Percentiles rank a stretch among this genome's conserved stretches.
Evolutionary conservation across 1,140 invertebrate genomes (phyloP).

Genomic region (Trissolcus basalis): DNA sequence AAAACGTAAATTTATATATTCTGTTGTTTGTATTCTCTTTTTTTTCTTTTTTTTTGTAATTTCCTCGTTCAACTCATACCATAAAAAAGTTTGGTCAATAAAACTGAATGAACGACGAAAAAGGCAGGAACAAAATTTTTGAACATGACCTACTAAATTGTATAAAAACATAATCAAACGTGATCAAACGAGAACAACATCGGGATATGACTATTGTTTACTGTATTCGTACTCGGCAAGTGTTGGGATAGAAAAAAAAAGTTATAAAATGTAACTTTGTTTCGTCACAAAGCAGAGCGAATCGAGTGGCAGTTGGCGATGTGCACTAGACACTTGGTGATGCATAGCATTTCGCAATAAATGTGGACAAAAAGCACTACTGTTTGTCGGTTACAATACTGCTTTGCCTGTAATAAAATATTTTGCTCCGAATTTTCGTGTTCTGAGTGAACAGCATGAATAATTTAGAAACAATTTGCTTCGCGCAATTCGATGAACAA

Average conservation of each 20-base stretch:
- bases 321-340: slow-evolving; percentile 45
- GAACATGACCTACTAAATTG: too few species aligned
- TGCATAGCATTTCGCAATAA: slow-evolving; percentile 54
- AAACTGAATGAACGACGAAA: too few species aligned
- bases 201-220: slow-evolving; percentile 32
- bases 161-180: too few species aligned
- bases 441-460: slow-evolving; percentile 45
- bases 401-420: slow-evolving; percentile 34
- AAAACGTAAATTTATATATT: too few species aligned
- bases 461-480: slow-evolving; percentile 34
- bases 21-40: too few species aligned
- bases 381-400: slow-evolving; percentile 50
- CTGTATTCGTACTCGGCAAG: slow-evolving; percentile 17
- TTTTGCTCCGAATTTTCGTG: slow-evolving; percentile 18
- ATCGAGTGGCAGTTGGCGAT: slow-evolving; percentile 47
- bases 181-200: slow-evolving; percentile 14
- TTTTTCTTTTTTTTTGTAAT: too few species aligned
- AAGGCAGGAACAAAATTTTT: too few species aligned
- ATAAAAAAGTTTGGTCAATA: too few species aligned
- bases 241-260: slow-evolving; percentile 4
- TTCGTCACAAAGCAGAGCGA: slow-evolving; percentile 24
- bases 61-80: too few species aligned
- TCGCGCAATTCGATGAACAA: slow-evolving; percentile 6
- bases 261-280: slow-evolving; percentile 42
- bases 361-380: slow-evolving; percentile 36